A percentile compares a stretch with the other conserved stretches of the same genome.
phyloP scores from a whole-genome alignment of 2,797 vertebrate genomes.

The Amblyopsis hoosieri region DNA sequence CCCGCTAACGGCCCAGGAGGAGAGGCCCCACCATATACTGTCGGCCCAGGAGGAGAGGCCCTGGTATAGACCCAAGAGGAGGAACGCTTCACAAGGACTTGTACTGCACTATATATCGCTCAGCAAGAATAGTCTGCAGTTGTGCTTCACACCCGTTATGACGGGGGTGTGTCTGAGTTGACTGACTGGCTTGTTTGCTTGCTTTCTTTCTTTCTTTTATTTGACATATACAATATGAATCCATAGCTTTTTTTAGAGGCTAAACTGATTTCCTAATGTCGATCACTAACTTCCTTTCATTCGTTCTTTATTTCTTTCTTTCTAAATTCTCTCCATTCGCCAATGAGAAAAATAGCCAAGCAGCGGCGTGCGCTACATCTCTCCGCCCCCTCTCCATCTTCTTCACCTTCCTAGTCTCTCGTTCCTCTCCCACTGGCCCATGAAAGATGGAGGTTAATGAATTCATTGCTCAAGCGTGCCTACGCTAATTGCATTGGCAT shows the following conservation, averaged over 20 bases:
- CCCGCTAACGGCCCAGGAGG: slow-evolving; percentile 24
- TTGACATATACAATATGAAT: background rate
- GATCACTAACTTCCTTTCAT: background rate
- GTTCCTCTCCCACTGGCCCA: slow-evolving; percentile 36
- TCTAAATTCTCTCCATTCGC: background rate
- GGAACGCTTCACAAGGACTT: background rate
- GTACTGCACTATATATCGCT: background rate
- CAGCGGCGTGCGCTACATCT: slow-evolving; percentile 27
- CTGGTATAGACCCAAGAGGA: background rate
- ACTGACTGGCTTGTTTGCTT: background rate
- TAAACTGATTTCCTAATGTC: no score
- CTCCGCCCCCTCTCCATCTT: slow-evolving; percentile 2
- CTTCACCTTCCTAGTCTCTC: slow-evolving; percentile 4
- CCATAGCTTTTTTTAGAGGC: no score
- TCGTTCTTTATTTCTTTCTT: slow-evolving; percentile 12
- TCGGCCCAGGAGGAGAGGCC: slow-evolving; percentile 7
- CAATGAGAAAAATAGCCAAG: slow-evolving; percentile 42
- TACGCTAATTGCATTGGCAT: slow-evolving; percentile 73
- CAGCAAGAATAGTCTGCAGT: no score
- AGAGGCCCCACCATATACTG: slow-evolving; percentile 19
- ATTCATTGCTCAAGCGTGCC: slow-evolving; percentile 66
- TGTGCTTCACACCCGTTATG: no score
- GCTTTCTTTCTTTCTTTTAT: slow-evolving; percentile 6
- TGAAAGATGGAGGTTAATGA: slow-evolving; percentile 77
- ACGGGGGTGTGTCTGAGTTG: background rate